Base-by-base conservation (phyloP, 2,888 invertebrate species). In the Eilema sororculum region DNA sequence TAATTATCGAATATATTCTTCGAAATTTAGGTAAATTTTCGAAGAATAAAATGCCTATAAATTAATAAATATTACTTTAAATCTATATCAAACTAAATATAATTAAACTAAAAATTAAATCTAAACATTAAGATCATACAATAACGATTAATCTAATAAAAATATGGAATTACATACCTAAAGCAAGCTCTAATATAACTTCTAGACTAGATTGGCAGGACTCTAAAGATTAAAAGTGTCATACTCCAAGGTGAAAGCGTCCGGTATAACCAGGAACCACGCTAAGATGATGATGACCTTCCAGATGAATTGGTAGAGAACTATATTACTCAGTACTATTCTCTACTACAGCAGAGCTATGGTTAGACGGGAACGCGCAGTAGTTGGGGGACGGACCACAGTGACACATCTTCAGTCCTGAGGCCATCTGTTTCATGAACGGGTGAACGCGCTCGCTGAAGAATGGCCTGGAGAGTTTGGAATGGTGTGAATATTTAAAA, bases 381-480 rank as follows among this genome's bases (percentile, higher is more conserved):
- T 64, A 64, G 52, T 64, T 64, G 0, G 52, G 28, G 6, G 3
- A 4, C 3, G 52, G 3, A 30, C 64, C 30, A 13, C 64, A 64
- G 0, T 12, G 64, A n/a, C 64, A 64, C 22, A 30, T 52, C 12
- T 20, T 28, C 8, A 52, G 6, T 0, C 90, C 91, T 65, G 83
- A 86, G 0, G 86, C 81, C 89, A 94, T 90, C 66, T 89, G 87
- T 78, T 88, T 91, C 89, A 90, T 84, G 75, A 94, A 95, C 0
- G 95, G 94, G 74, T 95, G 94, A 0, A 91, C 57, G 37, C 91
- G 88, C 0, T 94, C 93, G 71, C 91, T 91, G 83, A 88, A 93
- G 89, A 89, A 91, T 0, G 87, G 87, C 6, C 94, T 95, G 86
- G 0, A 60, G 80, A 83, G 9, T 24, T 52, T 52, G n/a, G 2